Percentiles rank a stretch among this genome's conserved stretches.
Evolutionary conservation across 2,797 vertebrate species (phyloP).

Genomic region (Rhincodon typus): DNA sequence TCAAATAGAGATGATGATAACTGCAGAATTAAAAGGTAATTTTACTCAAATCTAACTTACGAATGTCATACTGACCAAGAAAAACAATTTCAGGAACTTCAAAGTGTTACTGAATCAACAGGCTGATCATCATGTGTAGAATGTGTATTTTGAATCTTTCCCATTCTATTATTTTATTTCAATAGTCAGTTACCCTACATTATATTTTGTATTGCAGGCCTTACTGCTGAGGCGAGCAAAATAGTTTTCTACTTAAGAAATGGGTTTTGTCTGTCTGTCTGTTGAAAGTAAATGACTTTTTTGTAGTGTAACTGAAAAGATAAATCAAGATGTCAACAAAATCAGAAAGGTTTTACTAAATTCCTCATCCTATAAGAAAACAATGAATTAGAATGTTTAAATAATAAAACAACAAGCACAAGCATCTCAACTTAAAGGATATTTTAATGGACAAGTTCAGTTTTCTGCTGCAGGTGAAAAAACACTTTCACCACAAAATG

Average conservation of each 20-base stretch:
- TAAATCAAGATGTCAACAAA: not conserved
- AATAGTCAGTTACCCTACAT: not conserved
- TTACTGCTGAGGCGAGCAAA: not conserved
- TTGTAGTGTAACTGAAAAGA: not conserved
- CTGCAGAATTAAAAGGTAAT: not conserved
- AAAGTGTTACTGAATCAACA: not conserved
- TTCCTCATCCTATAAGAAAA: not conserved
- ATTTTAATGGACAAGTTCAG: conserved; percentile 94
- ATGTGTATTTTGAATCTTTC: not conserved
- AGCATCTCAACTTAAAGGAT: conserved; percentile 65
- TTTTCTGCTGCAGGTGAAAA: conserved; percentile 92
- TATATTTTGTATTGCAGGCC: not conserved
- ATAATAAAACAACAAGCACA: conserved; percentile 50
- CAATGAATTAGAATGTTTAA: not conserved
- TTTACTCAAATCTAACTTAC: not conserved
- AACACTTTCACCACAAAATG: conserved; percentile 70
- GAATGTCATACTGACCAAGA: not conserved
- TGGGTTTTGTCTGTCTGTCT: not conserved
- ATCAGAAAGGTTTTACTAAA: not conserved
- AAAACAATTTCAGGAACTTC: not conserved
- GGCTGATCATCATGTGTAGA: no score
- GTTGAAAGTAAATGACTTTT: not conserved
- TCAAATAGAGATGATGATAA: not conserved
- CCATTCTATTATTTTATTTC: not conserved
- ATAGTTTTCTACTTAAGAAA: not conserved